phyloP scores from a whole-genome alignment of 2,113 vertebrate species.

The Thymallus thymallus region DNA sequence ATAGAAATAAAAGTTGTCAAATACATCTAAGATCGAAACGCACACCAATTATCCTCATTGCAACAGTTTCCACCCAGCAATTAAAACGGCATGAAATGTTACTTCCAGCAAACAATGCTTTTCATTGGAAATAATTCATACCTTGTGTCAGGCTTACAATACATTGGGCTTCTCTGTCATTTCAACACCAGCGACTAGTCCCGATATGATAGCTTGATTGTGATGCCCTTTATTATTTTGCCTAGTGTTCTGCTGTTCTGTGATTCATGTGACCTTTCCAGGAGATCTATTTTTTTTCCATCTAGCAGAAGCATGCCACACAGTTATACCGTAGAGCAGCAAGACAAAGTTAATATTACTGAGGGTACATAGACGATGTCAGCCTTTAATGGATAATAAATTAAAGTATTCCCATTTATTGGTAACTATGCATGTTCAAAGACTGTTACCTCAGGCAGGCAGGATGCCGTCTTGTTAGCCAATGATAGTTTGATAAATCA shows the following conservation, averaged over 20 bases:
- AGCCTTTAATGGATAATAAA: constrained; percentile 66
- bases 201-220: constrained; percentile 65
- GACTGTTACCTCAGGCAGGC: constrained; percentile 39
- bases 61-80: constrained; percentile 33
- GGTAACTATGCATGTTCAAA: constrained; percentile 48
- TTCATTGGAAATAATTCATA: constrained; percentile 49
- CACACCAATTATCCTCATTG: constrained; percentile 41
- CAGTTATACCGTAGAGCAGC: constrained; percentile 34
- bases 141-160: constrained; percentile 42
- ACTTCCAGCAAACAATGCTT: constrained; percentile 48
- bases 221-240: constrained; percentile 69
- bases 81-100: constrained; percentile 43
- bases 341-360: constrained; percentile 68
- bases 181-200: constrained; percentile 54
- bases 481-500: constrained; percentile 61
- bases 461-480: constrained; percentile 44
- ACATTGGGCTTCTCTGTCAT: constrained; percentile 48
- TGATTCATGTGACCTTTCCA: constrained; percentile 73
- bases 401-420: constrained; percentile 52
- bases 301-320: constrained; percentile 45
- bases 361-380: constrained; percentile 54
- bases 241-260: constrained; percentile 60
- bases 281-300: constrained; percentile 49
- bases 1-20: constrained; percentile 22
- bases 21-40: constrained; percentile 30